phyloP scores from a whole-genome alignment of 2,113 vertebrate genomes.

The Melierax canorus region DNA sequence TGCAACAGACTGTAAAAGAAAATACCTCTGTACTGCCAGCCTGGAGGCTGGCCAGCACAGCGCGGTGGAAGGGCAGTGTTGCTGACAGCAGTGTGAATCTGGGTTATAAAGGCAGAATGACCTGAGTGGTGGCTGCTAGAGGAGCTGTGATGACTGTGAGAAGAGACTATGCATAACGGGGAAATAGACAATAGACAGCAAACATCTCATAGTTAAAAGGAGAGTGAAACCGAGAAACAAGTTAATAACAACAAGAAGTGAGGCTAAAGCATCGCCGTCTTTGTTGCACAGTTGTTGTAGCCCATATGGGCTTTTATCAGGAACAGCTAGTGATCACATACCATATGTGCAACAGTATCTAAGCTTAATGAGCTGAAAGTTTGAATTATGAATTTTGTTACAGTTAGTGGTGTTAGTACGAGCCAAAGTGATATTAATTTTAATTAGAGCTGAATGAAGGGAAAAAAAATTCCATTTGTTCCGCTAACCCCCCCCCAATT shows the following conservation, averaged over 20 bases:
- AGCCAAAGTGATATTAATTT: conserved; percentile 43
- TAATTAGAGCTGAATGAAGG: conserved; percentile 14
- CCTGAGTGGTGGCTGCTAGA: not conserved
- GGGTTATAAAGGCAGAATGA: not conserved
- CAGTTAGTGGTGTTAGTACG: not conserved
- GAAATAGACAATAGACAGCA: not conserved
- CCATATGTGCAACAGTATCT: conserved; percentile 26
- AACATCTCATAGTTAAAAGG: not conserved
- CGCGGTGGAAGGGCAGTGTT: not conserved
- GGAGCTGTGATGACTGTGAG: not conserved
- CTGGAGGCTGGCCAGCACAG: not conserved
- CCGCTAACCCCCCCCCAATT: not conserved
- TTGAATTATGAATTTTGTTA: not conserved
- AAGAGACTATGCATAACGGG: not conserved
- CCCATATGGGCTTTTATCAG: not conserved
- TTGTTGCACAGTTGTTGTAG: not conserved
- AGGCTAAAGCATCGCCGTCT: not conserved
- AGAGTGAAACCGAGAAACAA: not conserved
- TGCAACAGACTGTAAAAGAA: not conserved
- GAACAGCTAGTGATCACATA: conserved; percentile 17
- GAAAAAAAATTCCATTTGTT: conserved; percentile 9
- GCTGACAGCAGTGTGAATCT: not conserved
- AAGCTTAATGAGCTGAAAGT: not conserved
- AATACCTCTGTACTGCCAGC: not conserved
- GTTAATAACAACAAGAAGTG: not conserved